Conservation (phyloP, 2,888 invertebrate species). For the Epinotia brunnichana region DNA sequence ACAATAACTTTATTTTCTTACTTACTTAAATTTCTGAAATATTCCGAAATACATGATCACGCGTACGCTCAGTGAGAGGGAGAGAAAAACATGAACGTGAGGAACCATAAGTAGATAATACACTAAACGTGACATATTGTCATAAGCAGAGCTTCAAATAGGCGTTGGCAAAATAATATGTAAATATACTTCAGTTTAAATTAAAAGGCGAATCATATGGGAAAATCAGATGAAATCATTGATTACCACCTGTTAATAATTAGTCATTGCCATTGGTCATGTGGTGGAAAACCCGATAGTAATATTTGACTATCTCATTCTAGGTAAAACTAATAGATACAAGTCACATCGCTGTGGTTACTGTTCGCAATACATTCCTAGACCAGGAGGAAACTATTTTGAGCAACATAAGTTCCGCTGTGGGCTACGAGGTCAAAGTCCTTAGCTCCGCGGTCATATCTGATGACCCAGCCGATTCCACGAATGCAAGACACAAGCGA, state of each 20-base stretch:
- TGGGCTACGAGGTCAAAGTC: slow-evolving; percentile 72
- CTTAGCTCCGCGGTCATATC: slow-evolving; percentile 72
- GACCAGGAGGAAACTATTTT: slow-evolving; percentile 69
- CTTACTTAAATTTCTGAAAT: too few relatives aligned
- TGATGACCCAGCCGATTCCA: slow-evolving; percentile 50
- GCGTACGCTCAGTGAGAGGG: too few relatives aligned
- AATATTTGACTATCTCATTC: slow-evolving; percentile 50
- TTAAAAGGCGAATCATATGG: not conserved
- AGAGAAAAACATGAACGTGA: too few relatives aligned
- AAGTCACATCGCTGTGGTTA: slow-evolving; percentile 73
- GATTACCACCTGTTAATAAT: not conserved
- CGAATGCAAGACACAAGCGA: slow-evolving; percentile 52
- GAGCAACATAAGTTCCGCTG: slow-evolving; percentile 58
- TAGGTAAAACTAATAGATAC: slow-evolving; percentile 75
- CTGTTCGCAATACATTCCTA: slow-evolving; percentile 68
- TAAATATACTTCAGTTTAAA: not conserved
- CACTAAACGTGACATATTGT: not conserved
- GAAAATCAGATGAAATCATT: slow-evolving; percentile 8
- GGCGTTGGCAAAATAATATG: not conserved
- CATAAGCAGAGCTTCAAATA: not conserved
- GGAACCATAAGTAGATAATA: not conserved
- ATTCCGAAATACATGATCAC: too few relatives aligned
- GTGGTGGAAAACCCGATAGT: not conserved
- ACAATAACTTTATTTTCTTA: too few relatives aligned
- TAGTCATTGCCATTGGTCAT: not conserved